Conservation (phyloP, 2,113 vertebrate species). For the Leptosomus discolor region DNA sequence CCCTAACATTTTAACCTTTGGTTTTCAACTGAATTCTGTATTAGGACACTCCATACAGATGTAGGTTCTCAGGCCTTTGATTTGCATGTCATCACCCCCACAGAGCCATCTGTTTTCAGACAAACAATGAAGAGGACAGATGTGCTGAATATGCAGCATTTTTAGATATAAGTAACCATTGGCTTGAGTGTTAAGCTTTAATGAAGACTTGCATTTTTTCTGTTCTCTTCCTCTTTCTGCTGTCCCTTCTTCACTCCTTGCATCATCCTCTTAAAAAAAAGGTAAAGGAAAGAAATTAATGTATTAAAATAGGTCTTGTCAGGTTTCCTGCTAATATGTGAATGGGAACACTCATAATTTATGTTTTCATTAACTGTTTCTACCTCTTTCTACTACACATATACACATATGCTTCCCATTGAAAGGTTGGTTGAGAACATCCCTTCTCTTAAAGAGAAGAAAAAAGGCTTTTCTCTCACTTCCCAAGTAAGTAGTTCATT, state of each 20-base stretch:
- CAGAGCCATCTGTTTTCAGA: background rate
- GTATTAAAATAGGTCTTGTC: background rate
- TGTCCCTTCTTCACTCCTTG: background rate
- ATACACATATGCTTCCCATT: background rate
- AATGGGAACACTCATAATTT: background rate
- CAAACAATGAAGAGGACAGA: background rate
- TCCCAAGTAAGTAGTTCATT: background rate
- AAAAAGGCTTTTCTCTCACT: background rate
- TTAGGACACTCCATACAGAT: background rate
- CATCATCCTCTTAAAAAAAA: background rate
- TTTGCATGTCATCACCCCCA: background rate
- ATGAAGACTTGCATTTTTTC: background rate
- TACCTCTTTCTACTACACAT: background rate
- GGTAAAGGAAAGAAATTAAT: background rate
- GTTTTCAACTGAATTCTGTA: background rate
- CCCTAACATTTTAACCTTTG: background rate
- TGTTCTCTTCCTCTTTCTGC: background rate
- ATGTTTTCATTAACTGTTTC: background rate
- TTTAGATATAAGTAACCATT: background rate
- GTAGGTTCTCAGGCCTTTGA: background rate
- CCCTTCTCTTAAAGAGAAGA: background rate
- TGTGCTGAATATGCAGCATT: rapidly evolving
- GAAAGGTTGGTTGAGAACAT: background rate
- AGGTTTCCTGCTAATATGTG: background rate
- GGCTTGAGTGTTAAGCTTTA: background rate